These are phyloP conservation scores for Stigmatopora nigra DNA, from an alignment of 2,113 vertebrate species.

Conservation along the genomic window DNA sequence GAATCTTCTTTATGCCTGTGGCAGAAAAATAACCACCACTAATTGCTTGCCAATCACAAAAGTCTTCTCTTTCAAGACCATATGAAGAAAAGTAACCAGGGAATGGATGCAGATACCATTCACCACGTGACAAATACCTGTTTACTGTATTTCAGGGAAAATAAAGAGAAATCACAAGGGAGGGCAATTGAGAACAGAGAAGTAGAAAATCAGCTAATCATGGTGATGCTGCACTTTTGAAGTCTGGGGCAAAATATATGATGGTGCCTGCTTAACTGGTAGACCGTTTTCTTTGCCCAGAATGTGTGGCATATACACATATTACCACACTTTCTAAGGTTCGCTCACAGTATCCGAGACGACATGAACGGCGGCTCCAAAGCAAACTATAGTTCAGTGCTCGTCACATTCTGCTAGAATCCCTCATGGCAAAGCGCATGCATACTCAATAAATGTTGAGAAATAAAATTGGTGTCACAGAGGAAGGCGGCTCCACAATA, in stretches of 20 bases:
- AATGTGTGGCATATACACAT: not conserved
- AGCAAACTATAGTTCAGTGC: not conserved
- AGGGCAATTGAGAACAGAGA: not conserved
- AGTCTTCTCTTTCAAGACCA: too few species aligned
- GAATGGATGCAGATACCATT: not conserved
- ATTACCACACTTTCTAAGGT: not conserved
- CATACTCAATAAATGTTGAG: conserved; percentile 18
- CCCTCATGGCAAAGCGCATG: not conserved
- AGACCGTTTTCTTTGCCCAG: not conserved
- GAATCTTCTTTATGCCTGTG: too few species aligned
- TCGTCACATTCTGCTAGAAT: not conserved
- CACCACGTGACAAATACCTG: not conserved
- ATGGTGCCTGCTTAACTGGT: conserved; percentile 7
- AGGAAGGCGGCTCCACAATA: conserved; percentile 46
- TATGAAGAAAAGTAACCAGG: too few species aligned
- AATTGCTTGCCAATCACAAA: too few species aligned
- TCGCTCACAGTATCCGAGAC: too few species aligned
- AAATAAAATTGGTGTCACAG: conserved; percentile 19
- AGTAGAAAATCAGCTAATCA: not conserved
- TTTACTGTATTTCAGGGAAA: not conserved
- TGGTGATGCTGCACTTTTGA: conserved; percentile 8
- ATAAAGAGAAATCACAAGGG: not conserved
- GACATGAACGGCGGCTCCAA: not conserved
- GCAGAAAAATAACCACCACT: too few species aligned
- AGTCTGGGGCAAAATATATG: conserved; percentile 10